Conservation (phyloP, 2,797 vertebrate genomes). For the Argyrosomus regius region DNA sequence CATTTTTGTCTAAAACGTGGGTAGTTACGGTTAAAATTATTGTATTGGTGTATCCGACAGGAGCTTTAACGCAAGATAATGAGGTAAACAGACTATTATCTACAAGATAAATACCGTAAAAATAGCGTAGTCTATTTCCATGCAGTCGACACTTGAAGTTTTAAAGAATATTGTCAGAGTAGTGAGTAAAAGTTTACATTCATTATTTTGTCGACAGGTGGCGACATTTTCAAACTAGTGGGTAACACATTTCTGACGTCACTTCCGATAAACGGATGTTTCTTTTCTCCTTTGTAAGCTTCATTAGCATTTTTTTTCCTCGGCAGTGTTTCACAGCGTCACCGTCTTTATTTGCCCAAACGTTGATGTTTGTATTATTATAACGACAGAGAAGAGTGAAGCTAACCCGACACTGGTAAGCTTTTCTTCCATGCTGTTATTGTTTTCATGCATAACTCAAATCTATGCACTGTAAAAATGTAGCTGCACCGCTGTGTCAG, state of each 20-base stretch:
- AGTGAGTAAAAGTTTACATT: no score
- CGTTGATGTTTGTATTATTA: background rate
- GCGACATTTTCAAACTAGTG: conserved; percentile 33
- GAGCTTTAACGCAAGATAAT: no score
- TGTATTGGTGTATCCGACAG: no score
- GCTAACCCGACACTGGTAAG: conserved; percentile 22
- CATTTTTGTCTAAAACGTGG: no score
- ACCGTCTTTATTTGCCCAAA: background rate
- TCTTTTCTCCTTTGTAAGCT: background rate
- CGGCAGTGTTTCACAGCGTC: background rate
- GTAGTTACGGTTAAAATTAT: no score
- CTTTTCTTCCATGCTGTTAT: background rate
- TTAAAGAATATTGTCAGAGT: no score
- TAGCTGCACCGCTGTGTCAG: background rate
- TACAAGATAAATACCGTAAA: no score
- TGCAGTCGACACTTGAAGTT: no score
- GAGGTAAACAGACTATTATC: no score
- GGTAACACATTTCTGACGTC: background rate
- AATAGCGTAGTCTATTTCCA: no score
- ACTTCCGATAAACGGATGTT: conserved; percentile 36
- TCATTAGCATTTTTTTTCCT: background rate
- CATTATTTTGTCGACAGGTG: background rate
- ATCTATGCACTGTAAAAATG: no score
- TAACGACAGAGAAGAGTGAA: background rate
- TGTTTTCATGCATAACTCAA: background rate